phyloP scores from a whole-genome alignment of 2,113 vertebrate genomes.

The Prunella fulvescens region DNA sequence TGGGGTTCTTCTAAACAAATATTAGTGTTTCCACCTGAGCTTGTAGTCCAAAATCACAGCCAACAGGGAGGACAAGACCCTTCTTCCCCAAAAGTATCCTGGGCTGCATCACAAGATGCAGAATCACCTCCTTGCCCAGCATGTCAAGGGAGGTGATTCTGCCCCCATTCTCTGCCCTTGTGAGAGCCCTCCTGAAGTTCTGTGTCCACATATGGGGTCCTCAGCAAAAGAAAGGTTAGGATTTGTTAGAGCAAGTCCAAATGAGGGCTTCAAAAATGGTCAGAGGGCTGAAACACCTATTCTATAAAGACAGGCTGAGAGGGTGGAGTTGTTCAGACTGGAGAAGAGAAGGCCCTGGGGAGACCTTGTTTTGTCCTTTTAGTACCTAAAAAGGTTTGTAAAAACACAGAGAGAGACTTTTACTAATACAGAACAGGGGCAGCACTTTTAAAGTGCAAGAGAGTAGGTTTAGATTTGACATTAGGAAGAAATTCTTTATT shows the following conservation, averaged over 20 bases:
- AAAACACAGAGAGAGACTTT: not conserved
- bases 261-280: not conserved
- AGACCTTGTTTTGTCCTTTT: not conserved
- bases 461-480: not conserved
- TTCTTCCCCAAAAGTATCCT: not conserved
- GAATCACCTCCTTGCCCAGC: not conserved
- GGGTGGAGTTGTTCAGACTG: not conserved
- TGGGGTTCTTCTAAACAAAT: not conserved
- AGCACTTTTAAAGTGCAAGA: not conserved
- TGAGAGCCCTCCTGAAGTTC: not conserved
- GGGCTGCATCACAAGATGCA: not conserved
- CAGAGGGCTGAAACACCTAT: not conserved
- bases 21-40: not conserved
- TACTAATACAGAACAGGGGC: rapidly evolving
- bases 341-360: not conserved
- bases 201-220: not conserved
- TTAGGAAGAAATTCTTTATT: not conserved
- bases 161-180: not conserved
- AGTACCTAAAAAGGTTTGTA: rapidly evolving
- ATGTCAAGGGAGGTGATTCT: not conserved
- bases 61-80: rapidly evolving
- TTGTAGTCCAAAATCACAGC: not conserved
- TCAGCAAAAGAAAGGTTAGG: not conserved
- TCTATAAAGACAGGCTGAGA: not conserved
- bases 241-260: not conserved